Base-by-base conservation (phyloP, 2,113 vertebrate genomes). In the Steatornis caripensis region DNA sequence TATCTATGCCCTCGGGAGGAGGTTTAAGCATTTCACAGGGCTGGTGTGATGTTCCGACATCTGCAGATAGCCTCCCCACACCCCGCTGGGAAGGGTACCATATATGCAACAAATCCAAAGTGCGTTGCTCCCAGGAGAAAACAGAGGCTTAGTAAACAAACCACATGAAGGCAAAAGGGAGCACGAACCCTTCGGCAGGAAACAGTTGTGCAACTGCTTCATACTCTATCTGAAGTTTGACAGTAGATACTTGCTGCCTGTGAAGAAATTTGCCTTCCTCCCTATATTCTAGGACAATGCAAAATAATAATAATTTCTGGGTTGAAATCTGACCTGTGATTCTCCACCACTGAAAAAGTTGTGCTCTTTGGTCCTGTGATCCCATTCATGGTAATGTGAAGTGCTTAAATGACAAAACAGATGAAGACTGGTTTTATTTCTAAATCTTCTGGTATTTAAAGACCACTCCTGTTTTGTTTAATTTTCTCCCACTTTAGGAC, bases 271-370 rank as follows among this genome's bases (percentile, higher is more conserved):
- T 0, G 0, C 54, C n/a, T 80, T 62, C 80, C 64, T 94, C 76
- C 72, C 39, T 23, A 51, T 61, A 89, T 26, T 39, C 78, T 60
- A 91, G 15, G 46, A 79, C 13, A 32, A 22, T 57, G 20, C 55
- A 57, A 57, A 57, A n/a, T n/a, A 57, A 92, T 48, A 85, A 23
- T 53, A 72, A 88, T 74, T 95, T 83, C 77, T 90, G 72, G 37
- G n/a, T 45, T 96, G 82, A 92, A 94, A 91, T n/a, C 24, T 81
- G 76, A 89, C 39, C 55, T 90, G 39, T 20, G 39, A 85, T 34
- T 81, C 76, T 80, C 58, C 18, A 46, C n/a, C 69, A 32, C 2
- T 55, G 64, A 86, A 90, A 34, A 88, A 91, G 18, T 57, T 37
- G 22, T 1, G 7, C 20, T 80, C 53, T 88, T 84, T 92, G 54